Base-by-base conservation (phyloP, 2,888 invertebrate genomes). In the Piscicola geometra region DNA sequence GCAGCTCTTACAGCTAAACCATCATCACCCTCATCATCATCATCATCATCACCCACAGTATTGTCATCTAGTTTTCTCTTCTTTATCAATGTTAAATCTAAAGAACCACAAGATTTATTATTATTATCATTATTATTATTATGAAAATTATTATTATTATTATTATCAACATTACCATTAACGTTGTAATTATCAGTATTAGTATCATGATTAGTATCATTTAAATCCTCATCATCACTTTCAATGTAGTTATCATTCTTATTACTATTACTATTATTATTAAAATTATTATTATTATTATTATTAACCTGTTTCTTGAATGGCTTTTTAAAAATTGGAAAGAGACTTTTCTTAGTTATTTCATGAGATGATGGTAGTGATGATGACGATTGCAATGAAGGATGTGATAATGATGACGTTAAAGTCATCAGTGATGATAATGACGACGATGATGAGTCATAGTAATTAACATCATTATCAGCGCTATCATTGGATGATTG, bases 251-350 rank as follows among this genome's bases (percentile, higher is more conserved):
- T 25, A 25, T 15, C n/a, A 41, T 41, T 41, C 5, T 9, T 41
- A 41, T 18, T 56, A 25, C 5, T 25, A 56, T 18, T 56, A 25
- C 5, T 25, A 56, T 18, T 56, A 25, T 18, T 25, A 56, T 41
- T 41, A 41, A 9, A 9, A 41, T 18, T 56, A 25, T 18, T 25
- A 21, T 56, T 56, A 5, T 18, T 56, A n/a, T 25, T 56, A 21
- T 56, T 25, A n/a, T 56, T 56, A 5, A 21, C 5, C n/a, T 56
- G 60, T 25, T 56, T 56, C n/a, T 56, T 56, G 21, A 56, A 56
- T 18, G 60, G 60, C 25, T 56, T 56, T 56, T 56, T 56, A n/a
- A 56, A 56, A 5, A 56, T 56, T 21, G 60, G 60, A 56, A 56
- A 56, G 3, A 56, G 60, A 21, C 60, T 56, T 56, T 56, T 56